Percentiles rank a stretch among this genome's conserved stretches.
phyloP scores from a whole-genome alignment of 1,140 invertebrate genomes.

The Andricus grossulariae region DNA sequence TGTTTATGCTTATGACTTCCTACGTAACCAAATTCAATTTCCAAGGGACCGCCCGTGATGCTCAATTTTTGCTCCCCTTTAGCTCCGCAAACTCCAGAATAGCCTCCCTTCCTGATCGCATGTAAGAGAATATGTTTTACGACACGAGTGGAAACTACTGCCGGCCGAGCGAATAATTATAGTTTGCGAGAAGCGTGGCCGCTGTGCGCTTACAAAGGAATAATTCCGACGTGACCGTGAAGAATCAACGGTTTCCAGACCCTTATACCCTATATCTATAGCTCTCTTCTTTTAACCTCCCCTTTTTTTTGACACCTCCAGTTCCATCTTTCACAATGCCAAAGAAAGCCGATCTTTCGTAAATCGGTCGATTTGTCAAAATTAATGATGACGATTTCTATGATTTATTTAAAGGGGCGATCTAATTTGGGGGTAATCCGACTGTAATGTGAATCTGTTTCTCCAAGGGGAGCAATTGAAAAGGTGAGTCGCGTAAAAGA shows the following conservation, averaged over 20 bases:
- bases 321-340: not conserved
- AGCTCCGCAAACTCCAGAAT: not conserved
- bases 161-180: slow-evolving; percentile 4
- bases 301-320: not conserved
- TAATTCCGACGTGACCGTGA: slow-evolving; percentile 28
- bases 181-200: not conserved
- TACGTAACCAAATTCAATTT: slow-evolving; percentile 61
- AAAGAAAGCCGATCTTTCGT: not conserved
- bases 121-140: slow-evolving; percentile 9
- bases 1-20: slow-evolving; percentile 35
- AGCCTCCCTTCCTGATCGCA: slow-evolving; percentile 5
- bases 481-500: not conserved
- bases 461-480: slow-evolving; percentile 5
- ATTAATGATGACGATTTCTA: slow-evolving; percentile 16
- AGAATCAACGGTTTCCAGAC: not conserved
- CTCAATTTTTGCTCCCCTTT: slow-evolving; percentile 17
- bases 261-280: not conserved
- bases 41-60: slow-evolving; percentile 49
- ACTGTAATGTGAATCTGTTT: not conserved
- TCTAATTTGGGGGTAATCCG: not conserved
- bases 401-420: not conserved
- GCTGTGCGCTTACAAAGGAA: not conserved
- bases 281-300: not conserved
- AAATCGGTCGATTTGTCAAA: slow-evolving; percentile 21
- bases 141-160: slow-evolving; percentile 11